Percentiles rank a stretch among this genome's conserved stretches.
phyloP scores from a whole-genome alignment of 1,140 invertebrate species.

The Hyphantria cunea region DNA sequence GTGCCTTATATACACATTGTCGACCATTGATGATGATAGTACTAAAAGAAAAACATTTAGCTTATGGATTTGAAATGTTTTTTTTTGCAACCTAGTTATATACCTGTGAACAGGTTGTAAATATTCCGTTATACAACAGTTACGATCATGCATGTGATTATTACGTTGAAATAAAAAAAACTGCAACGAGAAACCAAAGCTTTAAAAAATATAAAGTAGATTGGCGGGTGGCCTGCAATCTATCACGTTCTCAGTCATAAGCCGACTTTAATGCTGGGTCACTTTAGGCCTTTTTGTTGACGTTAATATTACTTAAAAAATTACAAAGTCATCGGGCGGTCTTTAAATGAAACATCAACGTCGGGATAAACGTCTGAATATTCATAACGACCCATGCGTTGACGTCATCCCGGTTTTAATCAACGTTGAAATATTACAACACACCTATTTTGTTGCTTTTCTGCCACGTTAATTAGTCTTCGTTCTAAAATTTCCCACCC shows the following conservation, averaged over 20 bases:
- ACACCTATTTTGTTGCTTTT: slow-evolving; percentile 31
- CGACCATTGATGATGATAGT: too few relatives aligned
- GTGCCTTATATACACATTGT: too few relatives aligned
- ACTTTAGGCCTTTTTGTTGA: slow-evolving; percentile 76
- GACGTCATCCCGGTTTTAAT: slow-evolving; percentile 35
- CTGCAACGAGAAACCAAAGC: slow-evolving; percentile 65
- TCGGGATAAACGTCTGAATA: slow-evolving; percentile 53
- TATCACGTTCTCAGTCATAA: slow-evolving; percentile 76
- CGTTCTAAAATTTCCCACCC: slow-evolving; percentile 14
- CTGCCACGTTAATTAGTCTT: slow-evolving; percentile 29
- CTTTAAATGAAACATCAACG: slow-evolving; percentile 63
- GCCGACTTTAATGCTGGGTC: slow-evolving; percentile 79
- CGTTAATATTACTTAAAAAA: slow-evolving; percentile 74
- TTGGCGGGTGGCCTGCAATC: slow-evolving; percentile 57
- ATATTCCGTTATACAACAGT: too few relatives aligned
- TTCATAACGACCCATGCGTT: slow-evolving; percentile 39
- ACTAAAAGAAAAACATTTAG: too few relatives aligned
- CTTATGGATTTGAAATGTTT: too few relatives aligned
- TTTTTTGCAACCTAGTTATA: too few relatives aligned
- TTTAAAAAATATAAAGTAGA: slow-evolving; percentile 75
- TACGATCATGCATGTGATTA: neutral
- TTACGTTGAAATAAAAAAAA: slow-evolving; percentile 52
- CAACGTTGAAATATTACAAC: slow-evolving; percentile 35
- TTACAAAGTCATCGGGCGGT: slow-evolving; percentile 57
- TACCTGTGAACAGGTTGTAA: too few relatives aligned